Base-by-base conservation (phyloP, 2,888 invertebrate genomes). In the Andrena bicolor region DNA sequence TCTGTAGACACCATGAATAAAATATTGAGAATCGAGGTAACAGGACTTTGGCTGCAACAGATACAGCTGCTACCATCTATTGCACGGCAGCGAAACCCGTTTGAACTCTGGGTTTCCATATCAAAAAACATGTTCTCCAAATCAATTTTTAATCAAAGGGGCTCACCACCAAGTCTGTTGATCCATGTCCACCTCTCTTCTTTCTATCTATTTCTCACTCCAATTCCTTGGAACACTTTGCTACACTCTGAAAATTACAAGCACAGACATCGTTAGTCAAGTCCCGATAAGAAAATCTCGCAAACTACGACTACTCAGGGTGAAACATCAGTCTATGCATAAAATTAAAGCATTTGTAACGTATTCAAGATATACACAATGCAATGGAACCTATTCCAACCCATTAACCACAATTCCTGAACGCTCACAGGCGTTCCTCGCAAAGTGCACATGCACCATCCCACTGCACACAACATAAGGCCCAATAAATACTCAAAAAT, bases 31-130 rank as follows among this genome's bases (percentile, higher is more conserved):
- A 53, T 20, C 20, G 6, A 23, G 3, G n/a, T 7, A 58, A 16
- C 30, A 10, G 7, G 16, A 16, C 48, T 28, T 48, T 7, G 20
- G 64, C 2, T 41, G 41, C 53, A n/a, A 49, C 23, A 69, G 35
- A 10, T 20, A n/a, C 58, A 10, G 8, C 26, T 79, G 64, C 75
- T 41, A 16, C 79, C 76, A 79, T 75, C 79, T 79, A 48, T 41
- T 64, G 76, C 16, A 35, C 0, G 3, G 1, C 26, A 0, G 2
- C 6, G 28, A 49, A 79, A 79, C 79, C 56, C 28, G 10, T 13
- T 69, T 8, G 28, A 35, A 13, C 56, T 28, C 53, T 6, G 10
- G 23, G n/a, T 8, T 8, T 20, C 7, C 30, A 51, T 6, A 13
- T 48, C 10, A 8, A 35, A 32, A 61, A 23, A 63, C 35, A n/a